Base-by-base conservation (phyloP, 1,140 invertebrate species). In the Drosophila bocqueti region DNA sequence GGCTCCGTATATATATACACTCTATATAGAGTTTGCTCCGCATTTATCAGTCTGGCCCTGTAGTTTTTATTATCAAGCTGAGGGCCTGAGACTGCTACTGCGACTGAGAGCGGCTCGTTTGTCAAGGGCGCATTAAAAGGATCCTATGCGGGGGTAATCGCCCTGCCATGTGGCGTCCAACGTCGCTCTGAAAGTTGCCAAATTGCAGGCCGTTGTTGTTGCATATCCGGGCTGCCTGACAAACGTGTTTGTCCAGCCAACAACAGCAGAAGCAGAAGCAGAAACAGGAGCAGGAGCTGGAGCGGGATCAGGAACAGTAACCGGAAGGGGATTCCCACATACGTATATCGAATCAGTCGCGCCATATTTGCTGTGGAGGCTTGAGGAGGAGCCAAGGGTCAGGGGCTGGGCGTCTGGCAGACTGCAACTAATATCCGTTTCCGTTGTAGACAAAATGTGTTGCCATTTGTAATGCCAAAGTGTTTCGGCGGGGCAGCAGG, bases 381-480 rank as follows among this genome's bases (percentile, higher is more conserved):
- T 62, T 43, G 24, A 2, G n/a, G 10, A 29, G 36, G 60, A 47
- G 64, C 26, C 47, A 64, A 18, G 63, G 57, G 58, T 45, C 58
- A 11, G 29, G 29, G 63, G 16, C 34, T 50, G 59, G 64, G 38
- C 42, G 63, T 65, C 63, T 74, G 83, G 45, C 46, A 62, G 75
- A 78, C 87, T 91, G 87, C 81, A 87, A 87, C 87, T 91, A 91
- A 91, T 91, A 91, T 91, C 87, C 87, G 87, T 83, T 91, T 91
- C 87, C 83, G 87, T 91, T 91, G 78, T 91, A 91, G 84, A 90
- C 87, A 86, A 91, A 91, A 91, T 91, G 87, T 91, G 80, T 81
- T 87, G 87, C 87, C 87, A 91, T 91, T 91, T 91, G 83, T 89
- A 90, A 81, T 89, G 78, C 76, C 85, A 84, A 77, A 77, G 80